Percentiles rank a stretch among this genome's conserved stretches.
Evolutionary conservation across 92 coral and sea anemone genomes (phyloP).

Genomic region (Zoanthus solanderi): DNA sequence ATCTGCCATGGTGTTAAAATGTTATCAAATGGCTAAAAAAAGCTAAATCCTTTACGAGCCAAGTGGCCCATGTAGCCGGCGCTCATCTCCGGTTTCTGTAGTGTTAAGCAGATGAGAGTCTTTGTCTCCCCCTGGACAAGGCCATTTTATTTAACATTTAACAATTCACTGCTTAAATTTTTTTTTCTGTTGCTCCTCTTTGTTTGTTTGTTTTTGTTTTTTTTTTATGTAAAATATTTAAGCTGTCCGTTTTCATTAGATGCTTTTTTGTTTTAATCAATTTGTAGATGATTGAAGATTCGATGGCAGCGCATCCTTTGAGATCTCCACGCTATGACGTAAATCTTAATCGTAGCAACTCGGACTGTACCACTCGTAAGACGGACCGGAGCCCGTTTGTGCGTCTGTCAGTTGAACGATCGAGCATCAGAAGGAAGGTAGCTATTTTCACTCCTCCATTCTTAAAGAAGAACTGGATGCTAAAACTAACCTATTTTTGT

Average conservation of each 20-base stretch:
- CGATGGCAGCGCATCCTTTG: conserved; percentile 68
- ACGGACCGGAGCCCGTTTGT: conserved; percentile 90
- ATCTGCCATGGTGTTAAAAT: too few species aligned
- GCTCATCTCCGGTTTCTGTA: too few species aligned
- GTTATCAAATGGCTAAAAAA: too few species aligned
- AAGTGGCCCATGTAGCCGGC: too few species aligned
- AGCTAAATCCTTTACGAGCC: too few species aligned
- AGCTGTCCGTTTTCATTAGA: not conserved
- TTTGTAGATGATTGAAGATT: conserved; percentile 81
- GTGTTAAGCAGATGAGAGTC: too few species aligned
- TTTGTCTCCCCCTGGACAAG: too few species aligned
- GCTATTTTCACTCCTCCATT: not conserved
- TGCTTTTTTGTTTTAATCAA: not conserved
- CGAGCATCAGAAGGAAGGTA: conserved; percentile 89
- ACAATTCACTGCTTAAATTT: too few species aligned
- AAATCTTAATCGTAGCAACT: conserved; percentile 96
- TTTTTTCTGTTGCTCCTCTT: too few species aligned
- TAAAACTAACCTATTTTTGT: too few species aligned
- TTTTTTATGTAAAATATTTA: not conserved
- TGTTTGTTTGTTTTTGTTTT: not conserved
- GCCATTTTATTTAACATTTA: too few species aligned
- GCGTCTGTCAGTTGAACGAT: conserved; percentile 88
- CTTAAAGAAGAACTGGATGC: too few species aligned
- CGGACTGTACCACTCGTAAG: conserved; percentile 96
- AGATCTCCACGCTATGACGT: conserved; percentile 79